phyloP scores from a whole-genome alignment of 2,888 invertebrate species.

The Catonia carolina region DNA sequence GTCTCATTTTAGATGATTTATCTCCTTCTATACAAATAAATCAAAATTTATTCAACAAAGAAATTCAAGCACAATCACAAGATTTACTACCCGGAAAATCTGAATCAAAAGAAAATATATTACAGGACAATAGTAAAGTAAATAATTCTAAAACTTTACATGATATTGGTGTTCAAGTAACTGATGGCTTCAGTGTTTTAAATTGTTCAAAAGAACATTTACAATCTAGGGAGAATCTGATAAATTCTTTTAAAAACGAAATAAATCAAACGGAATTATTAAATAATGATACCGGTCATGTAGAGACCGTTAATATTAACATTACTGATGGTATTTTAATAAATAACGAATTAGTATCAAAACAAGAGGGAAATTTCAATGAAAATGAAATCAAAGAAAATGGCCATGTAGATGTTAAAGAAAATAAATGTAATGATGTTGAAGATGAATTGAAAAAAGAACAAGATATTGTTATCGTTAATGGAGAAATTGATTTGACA shows the following conservation, averaged over 20 bases:
- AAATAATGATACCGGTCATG: too few species aligned
- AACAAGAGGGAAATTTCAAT: too few species aligned
- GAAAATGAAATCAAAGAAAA: background rate
- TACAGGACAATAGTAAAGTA: constrained; percentile 11
- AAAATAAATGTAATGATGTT: too few species aligned
- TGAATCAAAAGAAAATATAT: constrained; percentile 4
- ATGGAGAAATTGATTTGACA: constrained; percentile 9
- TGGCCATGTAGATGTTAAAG: background rate
- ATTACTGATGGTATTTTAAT: too few species aligned
- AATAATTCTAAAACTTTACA: constrained; percentile 8
- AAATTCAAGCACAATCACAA: background rate
- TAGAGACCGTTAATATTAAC: too few species aligned
- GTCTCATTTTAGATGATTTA: constrained; percentile 45
- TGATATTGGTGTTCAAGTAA: constrained; percentile 29
- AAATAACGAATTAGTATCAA: too few species aligned
- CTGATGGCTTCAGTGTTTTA: constrained; percentile 18
- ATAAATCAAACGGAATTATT: too few species aligned
- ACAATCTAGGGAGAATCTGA: constrained; percentile 15
- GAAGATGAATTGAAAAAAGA: too few species aligned
- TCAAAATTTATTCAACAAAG: background rate
- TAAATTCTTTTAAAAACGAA: background rate
- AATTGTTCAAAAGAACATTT: constrained; percentile 8
- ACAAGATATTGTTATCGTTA: too few species aligned
- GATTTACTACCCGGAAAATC: background rate
- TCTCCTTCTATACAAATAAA: constrained; percentile 4